Conservation (phyloP, 2,888 invertebrate genomes). For the Apocheima hispidaria region DNA sequence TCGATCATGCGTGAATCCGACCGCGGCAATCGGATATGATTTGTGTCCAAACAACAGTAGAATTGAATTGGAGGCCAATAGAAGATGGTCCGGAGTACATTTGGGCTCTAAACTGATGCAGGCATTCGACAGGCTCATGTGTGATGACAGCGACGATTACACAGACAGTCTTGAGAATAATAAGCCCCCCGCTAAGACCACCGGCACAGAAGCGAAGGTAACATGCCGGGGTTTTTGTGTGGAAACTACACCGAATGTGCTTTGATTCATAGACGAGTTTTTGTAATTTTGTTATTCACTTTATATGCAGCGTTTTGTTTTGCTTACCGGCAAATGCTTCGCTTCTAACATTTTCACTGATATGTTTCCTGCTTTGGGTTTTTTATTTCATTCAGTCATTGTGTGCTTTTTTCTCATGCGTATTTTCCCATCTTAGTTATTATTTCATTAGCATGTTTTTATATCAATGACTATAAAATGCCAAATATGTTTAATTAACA, state of each 20-base stretch:
- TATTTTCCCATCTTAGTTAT: constrained; percentile 3
- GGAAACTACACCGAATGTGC: constrained; percentile 50
- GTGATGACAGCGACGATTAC: constrained; percentile 90
- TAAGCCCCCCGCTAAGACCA: constrained; percentile 75
- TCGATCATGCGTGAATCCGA: constrained; percentile 89
- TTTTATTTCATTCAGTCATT: constrained; percentile 40
- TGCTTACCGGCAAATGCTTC: constrained; percentile 50
- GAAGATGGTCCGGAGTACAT: constrained; percentile 91
- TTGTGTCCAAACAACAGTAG: constrained; percentile 81
- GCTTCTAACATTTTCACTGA: constrained; percentile 54
- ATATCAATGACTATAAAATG: not conserved
- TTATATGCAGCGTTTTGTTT: constrained; percentile 54
- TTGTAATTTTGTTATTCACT: constrained; percentile 55
- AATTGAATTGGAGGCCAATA: constrained; percentile 81
- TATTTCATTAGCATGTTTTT: constrained; percentile 15
- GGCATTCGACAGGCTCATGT: constrained; percentile 89
- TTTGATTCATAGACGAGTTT: constrained; percentile 52
- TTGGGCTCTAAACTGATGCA: constrained; percentile 90
- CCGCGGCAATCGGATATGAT: constrained; percentile 74
- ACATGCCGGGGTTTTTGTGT: constrained; percentile 60
- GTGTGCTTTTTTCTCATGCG: constrained; percentile 4
- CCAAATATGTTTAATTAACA: not conserved
- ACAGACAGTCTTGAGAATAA: constrained; percentile 91
- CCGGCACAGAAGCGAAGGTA: constrained; percentile 84
- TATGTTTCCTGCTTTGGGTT: constrained; percentile 42